Evolutionary conservation across 2,797 vertebrate genomes (phyloP).

Genomic region (Rachycentron canadum): DNA sequence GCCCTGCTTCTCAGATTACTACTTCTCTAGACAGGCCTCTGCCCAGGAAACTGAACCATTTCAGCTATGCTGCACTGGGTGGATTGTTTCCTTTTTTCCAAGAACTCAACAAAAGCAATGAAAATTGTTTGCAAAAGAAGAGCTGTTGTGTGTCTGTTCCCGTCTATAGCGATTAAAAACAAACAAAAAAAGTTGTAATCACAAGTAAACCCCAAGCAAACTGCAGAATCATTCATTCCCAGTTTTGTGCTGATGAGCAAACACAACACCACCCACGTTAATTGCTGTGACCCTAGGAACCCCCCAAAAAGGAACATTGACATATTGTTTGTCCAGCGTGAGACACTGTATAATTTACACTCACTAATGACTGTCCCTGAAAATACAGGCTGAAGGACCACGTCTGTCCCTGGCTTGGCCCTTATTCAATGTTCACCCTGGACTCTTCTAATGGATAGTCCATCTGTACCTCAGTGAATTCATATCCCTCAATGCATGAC

Average conservation of each 20-base stretch:
- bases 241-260: constrained; percentile 83
- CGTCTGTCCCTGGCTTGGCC: constrained; percentile 82
- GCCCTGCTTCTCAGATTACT: constrained; percentile 78
- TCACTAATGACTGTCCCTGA: constrained; percentile 85
- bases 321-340: constrained; percentile 87
- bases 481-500: constrained; percentile 80
- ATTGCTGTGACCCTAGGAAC: constrained; percentile 85
- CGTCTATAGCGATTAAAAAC: constrained; percentile 55
- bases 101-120: constrained; percentile 28
- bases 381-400: constrained; percentile 82
- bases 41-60: constrained; percentile 45
- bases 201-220: constrained; percentile 74
- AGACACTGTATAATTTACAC: constrained; percentile 87
- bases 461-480: constrained; percentile 83
- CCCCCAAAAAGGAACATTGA: constrained; percentile 86
- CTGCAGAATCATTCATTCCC: constrained; percentile 79
- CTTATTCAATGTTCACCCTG: constrained; percentile 78
- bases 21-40: constrained; percentile 51
- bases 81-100: constrained; percentile 9
- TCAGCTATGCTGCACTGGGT: constrained; percentile 30
- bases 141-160: constrained; percentile 36
- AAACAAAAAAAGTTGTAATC: constrained; percentile 76
- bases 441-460: constrained; percentile 82
- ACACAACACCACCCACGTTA: constrained; percentile 82
- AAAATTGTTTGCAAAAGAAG: constrained; percentile 50